These are phyloP conservation scores for Micrasema minimum DNA, from an alignment of 1,140 invertebrate species.

Conservation along the genomic window DNA sequence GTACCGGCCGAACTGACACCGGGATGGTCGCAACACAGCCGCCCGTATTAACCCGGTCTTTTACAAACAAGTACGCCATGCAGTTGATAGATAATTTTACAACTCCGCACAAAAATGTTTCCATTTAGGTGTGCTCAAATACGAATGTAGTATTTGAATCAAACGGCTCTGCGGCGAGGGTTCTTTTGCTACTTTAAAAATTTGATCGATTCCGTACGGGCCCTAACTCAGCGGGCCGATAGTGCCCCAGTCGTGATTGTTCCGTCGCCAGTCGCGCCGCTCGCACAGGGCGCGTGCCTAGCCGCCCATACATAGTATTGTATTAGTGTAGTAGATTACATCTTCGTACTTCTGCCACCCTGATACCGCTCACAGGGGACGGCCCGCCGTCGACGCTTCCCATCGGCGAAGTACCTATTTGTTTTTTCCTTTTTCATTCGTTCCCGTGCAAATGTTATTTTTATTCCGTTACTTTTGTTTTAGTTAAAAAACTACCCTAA, in stretches of 20 bases:
- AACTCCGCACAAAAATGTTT: not conserved
- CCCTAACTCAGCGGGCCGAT: constrained; percentile 29
- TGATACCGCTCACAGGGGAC: constrained; percentile 51
- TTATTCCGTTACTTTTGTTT: too few species aligned
- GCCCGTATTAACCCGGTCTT: constrained; percentile 27
- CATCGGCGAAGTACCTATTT: too few species aligned
- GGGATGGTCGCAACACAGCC: constrained; percentile 24
- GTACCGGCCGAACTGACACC: constrained; percentile 28
- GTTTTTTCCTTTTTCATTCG: too few species aligned
- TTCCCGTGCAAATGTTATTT: too few species aligned
- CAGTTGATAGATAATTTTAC: not conserved
- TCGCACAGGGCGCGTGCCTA: constrained; percentile 51
- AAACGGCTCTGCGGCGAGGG: not conserved
- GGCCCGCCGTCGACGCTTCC: constrained; percentile 59
- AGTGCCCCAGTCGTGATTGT: constrained; percentile 53
- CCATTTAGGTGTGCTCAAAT: too few species aligned
- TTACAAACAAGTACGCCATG: not conserved
- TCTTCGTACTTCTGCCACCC: constrained; percentile 56
- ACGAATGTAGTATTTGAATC: too few species aligned
- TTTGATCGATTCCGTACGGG: constrained; percentile 5
- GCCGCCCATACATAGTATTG: constrained; percentile 43
- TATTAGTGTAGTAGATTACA: constrained; percentile 56
- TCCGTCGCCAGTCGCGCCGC: constrained; percentile 56
- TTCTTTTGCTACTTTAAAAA: not conserved
- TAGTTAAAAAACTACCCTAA: too few species aligned